Percentiles rank a stretch among this genome's conserved stretches.
These are phyloP conservation scores for Phrynocephalus versicolor DNA, from an alignment of 2,113 vertebrate species.

Conservation along the genomic window DNA sequence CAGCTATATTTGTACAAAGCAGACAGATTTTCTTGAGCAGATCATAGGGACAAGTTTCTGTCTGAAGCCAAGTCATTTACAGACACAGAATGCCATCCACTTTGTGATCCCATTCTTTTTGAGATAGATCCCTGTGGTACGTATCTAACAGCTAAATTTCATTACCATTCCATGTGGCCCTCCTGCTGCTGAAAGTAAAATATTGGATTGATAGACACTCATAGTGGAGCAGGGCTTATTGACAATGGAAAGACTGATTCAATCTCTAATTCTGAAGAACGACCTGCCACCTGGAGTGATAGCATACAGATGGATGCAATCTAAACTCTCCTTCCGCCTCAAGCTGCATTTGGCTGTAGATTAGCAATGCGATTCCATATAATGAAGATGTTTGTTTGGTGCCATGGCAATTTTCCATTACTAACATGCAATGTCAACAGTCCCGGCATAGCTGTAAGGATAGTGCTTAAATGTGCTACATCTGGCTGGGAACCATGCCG, in stretches of 20 bases:
- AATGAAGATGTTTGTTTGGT: constrained; percentile 72
- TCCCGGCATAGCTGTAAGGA: constrained; percentile 67
- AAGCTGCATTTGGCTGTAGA: constrained; percentile 70
- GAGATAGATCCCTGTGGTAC: constrained; percentile 61
- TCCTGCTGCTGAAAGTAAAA: constrained; percentile 65
- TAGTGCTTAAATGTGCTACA: constrained; percentile 65
- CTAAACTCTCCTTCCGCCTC: constrained; percentile 63
- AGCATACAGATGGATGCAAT: constrained; percentile 73
- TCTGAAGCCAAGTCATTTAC: constrained; percentile 53
- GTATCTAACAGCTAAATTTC: constrained; percentile 71
- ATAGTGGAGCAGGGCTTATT: constrained; percentile 66
- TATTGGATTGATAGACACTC: constrained; percentile 70
- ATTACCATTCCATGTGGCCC: constrained; percentile 69
- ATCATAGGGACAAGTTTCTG: constrained; percentile 45
- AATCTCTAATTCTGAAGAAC: constrained; percentile 77
- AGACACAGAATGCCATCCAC: constrained; percentile 28
- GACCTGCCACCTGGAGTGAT: constrained; percentile 76
- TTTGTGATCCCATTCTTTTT: constrained; percentile 60
- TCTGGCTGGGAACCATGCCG: constrained; percentile 68
- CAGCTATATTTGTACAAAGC: constrained; percentile 36
- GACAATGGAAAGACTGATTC: constrained; percentile 75
- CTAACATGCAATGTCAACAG: constrained; percentile 66
- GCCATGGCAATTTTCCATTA: constrained; percentile 71
- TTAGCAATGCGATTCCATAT: constrained; percentile 71
- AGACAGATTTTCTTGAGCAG: constrained; percentile 24